These are phyloP conservation scores for Metopolophium dirhodum DNA, from an alignment of 1,140 invertebrate genomes.

Conservation along the genomic window DNA sequence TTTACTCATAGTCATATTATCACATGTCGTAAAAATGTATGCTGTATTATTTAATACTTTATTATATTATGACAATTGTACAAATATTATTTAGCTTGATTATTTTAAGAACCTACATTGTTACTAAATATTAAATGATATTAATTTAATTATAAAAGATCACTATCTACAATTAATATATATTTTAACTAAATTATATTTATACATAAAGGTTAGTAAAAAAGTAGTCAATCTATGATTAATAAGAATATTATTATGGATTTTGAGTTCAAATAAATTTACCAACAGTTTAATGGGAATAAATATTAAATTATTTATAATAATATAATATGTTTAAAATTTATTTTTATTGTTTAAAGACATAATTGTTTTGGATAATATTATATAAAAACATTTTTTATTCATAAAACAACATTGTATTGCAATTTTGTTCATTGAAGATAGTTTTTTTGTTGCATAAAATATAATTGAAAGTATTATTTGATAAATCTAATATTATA, in stretches of 20 bases:
- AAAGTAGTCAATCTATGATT: not conserved
- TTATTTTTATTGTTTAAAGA: not conserved
- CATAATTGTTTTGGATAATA: not conserved
- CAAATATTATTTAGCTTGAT: not conserved
- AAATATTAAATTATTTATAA: not conserved
- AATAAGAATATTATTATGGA: not conserved
- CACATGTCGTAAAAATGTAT: slow-evolving; percentile 25
- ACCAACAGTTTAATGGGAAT: not conserved
- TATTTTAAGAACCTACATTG: not conserved
- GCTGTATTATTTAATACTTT: not conserved
- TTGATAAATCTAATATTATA: not conserved
- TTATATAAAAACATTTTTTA: not conserved
- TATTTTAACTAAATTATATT: not conserved
- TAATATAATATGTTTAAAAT: not conserved
- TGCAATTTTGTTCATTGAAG: too few relatives aligned
- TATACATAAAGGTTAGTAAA: not conserved
- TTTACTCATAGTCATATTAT: not conserved
- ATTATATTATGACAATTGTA: not conserved
- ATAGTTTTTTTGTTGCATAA: too few relatives aligned
- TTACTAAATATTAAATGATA: not conserved
- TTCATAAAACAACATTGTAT: too few relatives aligned
- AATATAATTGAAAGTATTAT: too few relatives aligned
- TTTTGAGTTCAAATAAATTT: not conserved
- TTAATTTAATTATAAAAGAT: not conserved
- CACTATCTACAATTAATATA: not conserved